Evolutionary conservation across 2,113 vertebrate genomes (phyloP).

Genomic region (Asarcornis scutulata): DNA sequence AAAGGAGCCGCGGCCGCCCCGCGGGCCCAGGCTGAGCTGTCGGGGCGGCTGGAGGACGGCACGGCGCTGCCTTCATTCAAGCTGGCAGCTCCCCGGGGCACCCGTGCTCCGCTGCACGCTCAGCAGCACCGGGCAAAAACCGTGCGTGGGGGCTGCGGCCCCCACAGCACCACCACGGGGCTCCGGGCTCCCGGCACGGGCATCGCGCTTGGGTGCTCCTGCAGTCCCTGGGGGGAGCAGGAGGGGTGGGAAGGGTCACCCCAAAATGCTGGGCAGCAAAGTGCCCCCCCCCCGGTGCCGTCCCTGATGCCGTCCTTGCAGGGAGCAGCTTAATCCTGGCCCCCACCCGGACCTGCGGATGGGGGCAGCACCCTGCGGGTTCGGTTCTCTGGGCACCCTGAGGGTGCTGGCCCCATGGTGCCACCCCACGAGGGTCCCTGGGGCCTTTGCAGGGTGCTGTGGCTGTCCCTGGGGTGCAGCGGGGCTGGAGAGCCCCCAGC

Average conservation of each 20-base stretch:
- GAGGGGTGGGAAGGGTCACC: neutral
- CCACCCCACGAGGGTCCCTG: accelerated
- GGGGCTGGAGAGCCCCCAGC: accelerated
- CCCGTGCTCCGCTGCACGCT: neutral
- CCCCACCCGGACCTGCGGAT: neutral
- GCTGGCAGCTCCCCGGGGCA: slow-evolving; percentile 43
- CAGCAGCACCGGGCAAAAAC: neutral
- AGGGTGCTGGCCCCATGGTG: neutral
- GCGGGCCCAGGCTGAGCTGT: neutral
- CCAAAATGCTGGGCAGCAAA: neutral
- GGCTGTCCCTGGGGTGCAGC: neutral
- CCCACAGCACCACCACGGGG: neutral
- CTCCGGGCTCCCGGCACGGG: neutral
- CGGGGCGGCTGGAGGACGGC: slow-evolving; percentile 9
- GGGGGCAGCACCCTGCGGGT: accelerated
- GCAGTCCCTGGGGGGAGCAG: neutral
- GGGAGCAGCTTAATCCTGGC: neutral
- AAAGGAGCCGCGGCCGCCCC: neutral
- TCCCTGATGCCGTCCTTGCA: accelerated
- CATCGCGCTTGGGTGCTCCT: neutral
- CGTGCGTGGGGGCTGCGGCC: neutral
- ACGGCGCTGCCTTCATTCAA: neutral
- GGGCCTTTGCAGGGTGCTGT: accelerated
- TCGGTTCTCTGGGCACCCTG: no score
- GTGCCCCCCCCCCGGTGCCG: accelerated